Evolutionary conservation across 2,888 invertebrate species (phyloP).

Genomic region (Ormyrus pomaceus): DNA sequence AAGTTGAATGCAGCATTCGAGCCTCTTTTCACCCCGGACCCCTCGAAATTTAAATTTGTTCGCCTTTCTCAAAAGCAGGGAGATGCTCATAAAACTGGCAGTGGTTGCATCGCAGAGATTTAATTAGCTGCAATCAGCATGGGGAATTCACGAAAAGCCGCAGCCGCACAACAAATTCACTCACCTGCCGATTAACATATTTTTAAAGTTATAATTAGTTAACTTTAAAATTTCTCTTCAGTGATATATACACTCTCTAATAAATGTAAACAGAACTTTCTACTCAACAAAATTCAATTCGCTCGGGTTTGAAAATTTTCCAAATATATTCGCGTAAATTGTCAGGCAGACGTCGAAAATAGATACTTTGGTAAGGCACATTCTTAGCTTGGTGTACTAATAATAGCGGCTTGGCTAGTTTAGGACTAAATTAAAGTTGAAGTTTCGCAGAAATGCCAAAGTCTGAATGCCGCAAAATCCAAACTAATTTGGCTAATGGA

Average conservation of each 20-base stretch:
- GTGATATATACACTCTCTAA: too few relatives aligned
- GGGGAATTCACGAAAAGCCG: conserved; percentile 61
- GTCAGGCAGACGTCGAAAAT: too few relatives aligned
- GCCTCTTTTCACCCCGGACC: not conserved
- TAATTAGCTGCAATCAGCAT: conserved; percentile 70
- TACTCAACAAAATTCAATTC: too few relatives aligned
- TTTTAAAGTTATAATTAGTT: conserved; percentile 17
- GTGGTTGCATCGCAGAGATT: conserved; percentile 63
- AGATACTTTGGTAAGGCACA: too few relatives aligned
- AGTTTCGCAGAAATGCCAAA: conserved; percentile 56
- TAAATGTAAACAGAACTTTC: not conserved
- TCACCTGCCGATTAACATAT: conserved; percentile 10
- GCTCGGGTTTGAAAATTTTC: not conserved
- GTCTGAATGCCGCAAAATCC: conserved; percentile 68
- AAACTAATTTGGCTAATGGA: conserved; percentile 73
- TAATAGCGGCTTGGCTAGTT: too few relatives aligned
- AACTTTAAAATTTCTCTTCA: not conserved
- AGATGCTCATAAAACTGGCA: not conserved
- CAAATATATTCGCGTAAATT: too few relatives aligned
- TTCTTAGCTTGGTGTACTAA: too few relatives aligned
- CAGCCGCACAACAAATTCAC: not conserved
- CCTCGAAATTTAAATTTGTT: not conserved
- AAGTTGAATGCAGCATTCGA: conserved; percentile 23
- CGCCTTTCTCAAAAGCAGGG: conserved; percentile 6
- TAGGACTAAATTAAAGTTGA: conserved; percentile 55